Conservation (phyloP, 2,888 invertebrate species). For the Panzeria rudis region DNA sequence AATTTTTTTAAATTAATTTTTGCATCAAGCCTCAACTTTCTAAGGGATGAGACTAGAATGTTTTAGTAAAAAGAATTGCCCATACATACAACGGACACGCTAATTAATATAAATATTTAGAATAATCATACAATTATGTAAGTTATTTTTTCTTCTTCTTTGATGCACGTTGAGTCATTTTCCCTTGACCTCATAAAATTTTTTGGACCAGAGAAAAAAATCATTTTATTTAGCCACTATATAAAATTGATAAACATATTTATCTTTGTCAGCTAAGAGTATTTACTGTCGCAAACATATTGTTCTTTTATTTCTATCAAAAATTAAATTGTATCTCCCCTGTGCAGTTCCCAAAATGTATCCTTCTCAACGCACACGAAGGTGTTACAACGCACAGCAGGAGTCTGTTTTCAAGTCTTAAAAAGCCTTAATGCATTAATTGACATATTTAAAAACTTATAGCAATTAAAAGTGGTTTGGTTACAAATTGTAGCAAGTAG, state of each 20-base stretch:
- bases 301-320: neutral
- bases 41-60: too few relatives aligned
- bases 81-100: too few relatives aligned
- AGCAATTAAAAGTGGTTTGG: conserved; percentile 16
- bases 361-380: neutral
- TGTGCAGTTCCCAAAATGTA: neutral
- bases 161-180: too few relatives aligned
- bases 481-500: neutral
- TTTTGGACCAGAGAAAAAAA: too few relatives aligned
- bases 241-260: neutral
- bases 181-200: too few relatives aligned
- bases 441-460: conserved; percentile 6
- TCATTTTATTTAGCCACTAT: neutral
- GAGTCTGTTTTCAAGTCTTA: neutral
- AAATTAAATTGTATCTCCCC: too few relatives aligned
- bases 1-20: too few relatives aligned
- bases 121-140: too few relatives aligned
- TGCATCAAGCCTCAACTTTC: too few relatives aligned
- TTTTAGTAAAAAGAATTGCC: too few relatives aligned
- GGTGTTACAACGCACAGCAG: conserved; percentile 8
- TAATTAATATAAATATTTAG: too few relatives aligned
- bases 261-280: neutral
- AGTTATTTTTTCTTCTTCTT: neutral
- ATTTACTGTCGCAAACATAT: neutral
- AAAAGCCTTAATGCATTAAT: neutral